These are phyloP conservation scores for Patella depressa DNA, from an alignment of 2,888 invertebrate genomes.

Conservation along the genomic window DNA sequence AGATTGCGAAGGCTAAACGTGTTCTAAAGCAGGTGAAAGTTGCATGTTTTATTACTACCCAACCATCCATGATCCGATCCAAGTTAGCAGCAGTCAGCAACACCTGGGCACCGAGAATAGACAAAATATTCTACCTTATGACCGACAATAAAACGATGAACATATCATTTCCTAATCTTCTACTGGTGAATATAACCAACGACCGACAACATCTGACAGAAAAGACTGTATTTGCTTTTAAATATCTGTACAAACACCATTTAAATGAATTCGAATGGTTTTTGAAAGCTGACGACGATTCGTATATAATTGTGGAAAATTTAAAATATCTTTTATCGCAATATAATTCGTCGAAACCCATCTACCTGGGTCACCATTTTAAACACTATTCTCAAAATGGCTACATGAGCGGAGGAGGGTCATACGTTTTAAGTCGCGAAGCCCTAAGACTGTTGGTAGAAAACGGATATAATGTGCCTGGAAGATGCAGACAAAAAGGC, in stretches of 20 bases:
- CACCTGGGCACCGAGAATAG: constrained; percentile 91
- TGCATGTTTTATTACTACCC: constrained; percentile 96
- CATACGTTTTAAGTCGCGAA: constrained; percentile 88
- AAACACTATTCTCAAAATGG: constrained; percentile 60
- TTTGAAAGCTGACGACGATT: constrained; percentile 97
- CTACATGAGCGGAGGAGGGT: constrained; percentile 72
- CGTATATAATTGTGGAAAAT: constrained; percentile 96
- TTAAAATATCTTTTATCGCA: constrained; percentile 87
- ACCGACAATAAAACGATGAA: constrained; percentile 39
- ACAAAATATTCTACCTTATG: constrained; percentile 71
- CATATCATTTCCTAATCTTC: constrained; percentile 77
- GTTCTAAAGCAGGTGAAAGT: constrained; percentile 84
- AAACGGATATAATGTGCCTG: constrained; percentile 78
- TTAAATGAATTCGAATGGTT: constrained; percentile 93
- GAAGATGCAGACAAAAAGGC: constrained; percentile 76
- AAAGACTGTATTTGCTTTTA: constrained; percentile 93
- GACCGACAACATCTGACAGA: constrained; percentile 94
- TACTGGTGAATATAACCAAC: constrained; percentile 85
- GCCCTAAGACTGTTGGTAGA: constrained; percentile 84
- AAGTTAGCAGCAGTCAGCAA: constrained; percentile 92
- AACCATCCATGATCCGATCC: constrained; percentile 86
- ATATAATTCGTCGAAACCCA: constrained; percentile 80
- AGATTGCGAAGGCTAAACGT: constrained; percentile 30
- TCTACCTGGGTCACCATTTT: constrained; percentile 79
- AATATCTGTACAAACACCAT: constrained; percentile 85